Evolutionary conservation across 2,113 vertebrate species (phyloP), one percentile per base, ranked within the genome.

Genomic region (Corvus moneduloides): DNA sequence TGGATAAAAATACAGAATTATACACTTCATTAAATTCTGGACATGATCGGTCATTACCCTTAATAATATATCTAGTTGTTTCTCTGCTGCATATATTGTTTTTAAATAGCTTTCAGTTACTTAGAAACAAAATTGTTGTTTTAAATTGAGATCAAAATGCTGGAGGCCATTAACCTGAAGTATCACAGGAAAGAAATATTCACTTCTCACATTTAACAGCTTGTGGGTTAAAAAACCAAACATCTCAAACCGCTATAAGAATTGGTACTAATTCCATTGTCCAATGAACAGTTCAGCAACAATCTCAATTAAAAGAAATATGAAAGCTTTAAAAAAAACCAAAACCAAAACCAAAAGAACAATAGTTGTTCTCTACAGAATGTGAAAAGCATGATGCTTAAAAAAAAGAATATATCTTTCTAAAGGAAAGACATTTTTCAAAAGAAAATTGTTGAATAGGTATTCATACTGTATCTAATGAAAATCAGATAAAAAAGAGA

Each of bases 51-150:
- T 62, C 95, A 92, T 79, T 71, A 93, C 43, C 81, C 84, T 67
- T 94, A 93, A 86, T 93, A 97, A 94, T 58, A 95, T 9, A 91
- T 48, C 74, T 94, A 63, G 71, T 92, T 15, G 24, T 85, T 90
- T 93, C 93, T 89, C 77, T 94, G 61, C 58, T 91, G 64, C 43
- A 83, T 91, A 85, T 75, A 96, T 84, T 78, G 49, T 95, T 97
- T 96, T 69, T 90, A 87, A 92, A 72, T 26, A 95, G 93, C 58
- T 94, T 61, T 72, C 91, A 93, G 79, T 87, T 94, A 89, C 61
- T 90, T 92, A 39, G 84, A 2, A 17, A 78, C 44, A 84, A 79
- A 93, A 73, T 1, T 63, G 6, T 39, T 68, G 22, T 35, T 73
- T 75, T 18, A n/a, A 92, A 51, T 59, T 19, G 51, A 82, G 37